Evolutionary conservation across 2,888 invertebrate species (phyloP).

Genomic region (Agrotis ipsilon): DNA sequence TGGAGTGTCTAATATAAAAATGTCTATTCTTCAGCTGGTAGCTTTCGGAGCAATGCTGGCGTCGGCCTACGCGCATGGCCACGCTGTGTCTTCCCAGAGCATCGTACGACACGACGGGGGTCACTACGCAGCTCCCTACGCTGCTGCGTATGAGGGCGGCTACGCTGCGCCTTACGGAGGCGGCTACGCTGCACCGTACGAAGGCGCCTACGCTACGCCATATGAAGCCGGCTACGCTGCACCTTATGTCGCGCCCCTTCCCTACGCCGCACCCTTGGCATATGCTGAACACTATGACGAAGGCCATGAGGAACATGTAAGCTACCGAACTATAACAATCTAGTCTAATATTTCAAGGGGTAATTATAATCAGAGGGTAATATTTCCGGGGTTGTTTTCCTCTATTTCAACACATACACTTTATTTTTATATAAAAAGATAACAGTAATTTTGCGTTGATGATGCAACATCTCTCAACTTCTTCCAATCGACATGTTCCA

Average conservation of each 20-base stretch:
- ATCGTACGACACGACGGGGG: constrained; percentile 81
- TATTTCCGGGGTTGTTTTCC: neutral
- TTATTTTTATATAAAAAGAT: no score
- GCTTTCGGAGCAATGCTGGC: constrained; percentile 84
- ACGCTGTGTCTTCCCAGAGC: constrained; percentile 84
- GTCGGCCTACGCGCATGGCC: constrained; percentile 84
- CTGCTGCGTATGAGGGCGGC: constrained; percentile 70
- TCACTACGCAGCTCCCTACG: constrained; percentile 70
- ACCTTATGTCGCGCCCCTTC: constrained; percentile 65
- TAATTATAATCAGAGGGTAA: neutral
- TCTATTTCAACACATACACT: no score
- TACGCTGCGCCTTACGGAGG: constrained; percentile 67
- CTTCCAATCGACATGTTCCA: constrained; percentile 57
- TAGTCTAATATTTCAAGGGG: neutral
- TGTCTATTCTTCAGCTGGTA: constrained; percentile 78
- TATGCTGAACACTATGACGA: constrained; percentile 67
- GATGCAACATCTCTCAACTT: neutral
- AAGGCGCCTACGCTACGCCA: constrained; percentile 62
- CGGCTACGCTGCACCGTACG: constrained; percentile 67
- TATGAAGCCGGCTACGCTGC: constrained; percentile 61
- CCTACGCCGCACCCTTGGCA: constrained; percentile 66
- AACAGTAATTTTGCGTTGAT: no score
- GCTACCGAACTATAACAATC: constrained; percentile 22
- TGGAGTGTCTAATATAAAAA: neutral
- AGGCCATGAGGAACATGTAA: constrained; percentile 78